Evolutionary conservation across 2,113 vertebrate genomes (phyloP).

Genomic region (Tetrax tetrax): DNA sequence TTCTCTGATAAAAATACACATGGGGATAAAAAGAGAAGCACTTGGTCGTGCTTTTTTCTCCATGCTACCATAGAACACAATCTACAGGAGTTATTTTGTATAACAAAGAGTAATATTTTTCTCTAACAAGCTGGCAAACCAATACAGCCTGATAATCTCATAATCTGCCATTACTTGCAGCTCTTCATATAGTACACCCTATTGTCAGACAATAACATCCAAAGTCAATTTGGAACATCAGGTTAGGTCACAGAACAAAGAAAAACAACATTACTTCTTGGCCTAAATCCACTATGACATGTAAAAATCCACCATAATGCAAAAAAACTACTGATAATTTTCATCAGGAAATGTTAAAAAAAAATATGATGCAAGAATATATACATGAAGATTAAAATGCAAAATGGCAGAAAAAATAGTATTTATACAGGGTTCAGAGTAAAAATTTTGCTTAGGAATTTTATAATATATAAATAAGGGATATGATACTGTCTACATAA

Average conservation of each 20-base stretch:
- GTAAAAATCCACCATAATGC: not conserved
- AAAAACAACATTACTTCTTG: not conserved
- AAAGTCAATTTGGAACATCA: not conserved
- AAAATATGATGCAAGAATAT: not conserved
- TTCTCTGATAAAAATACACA: not conserved
- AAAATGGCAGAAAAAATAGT: not conserved
- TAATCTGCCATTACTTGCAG: not conserved
- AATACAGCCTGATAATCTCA: not conserved
- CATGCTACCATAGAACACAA: not conserved
- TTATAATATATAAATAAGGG: not conserved
- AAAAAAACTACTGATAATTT: too few relatives aligned
- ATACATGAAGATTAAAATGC: not conserved
- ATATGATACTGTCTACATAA: not conserved
- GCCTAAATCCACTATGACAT: not conserved
- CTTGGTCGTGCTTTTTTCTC: not conserved
- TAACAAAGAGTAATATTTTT: not conserved
- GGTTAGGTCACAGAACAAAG: accelerated
- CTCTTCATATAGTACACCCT: not conserved
- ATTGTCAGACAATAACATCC: not conserved
- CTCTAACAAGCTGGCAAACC: not conserved
- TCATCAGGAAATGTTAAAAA: not conserved
- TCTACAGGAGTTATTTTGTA: not conserved
- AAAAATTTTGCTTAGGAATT: not conserved
- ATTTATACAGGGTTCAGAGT: not conserved
- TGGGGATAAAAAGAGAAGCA: not conserved